Conservation (phyloP, 2,888 invertebrate species). For the Agrotis ipsilon region DNA sequence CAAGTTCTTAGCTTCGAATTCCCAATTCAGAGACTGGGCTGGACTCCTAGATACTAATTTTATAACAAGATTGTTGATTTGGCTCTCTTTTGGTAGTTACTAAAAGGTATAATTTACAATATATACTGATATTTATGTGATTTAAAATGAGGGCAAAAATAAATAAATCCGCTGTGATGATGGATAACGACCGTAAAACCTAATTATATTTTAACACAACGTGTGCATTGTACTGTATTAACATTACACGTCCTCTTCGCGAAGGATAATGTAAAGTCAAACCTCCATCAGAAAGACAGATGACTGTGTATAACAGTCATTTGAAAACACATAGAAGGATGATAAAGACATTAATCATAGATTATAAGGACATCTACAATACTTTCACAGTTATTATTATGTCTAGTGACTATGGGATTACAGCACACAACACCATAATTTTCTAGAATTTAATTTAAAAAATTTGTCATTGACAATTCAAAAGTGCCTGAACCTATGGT, state of each 20-base stretch:
- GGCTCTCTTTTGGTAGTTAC: not conserved
- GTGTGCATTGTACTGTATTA: conserved; percentile 5
- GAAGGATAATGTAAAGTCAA: conserved; percentile 6
- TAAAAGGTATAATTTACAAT: not conserved
- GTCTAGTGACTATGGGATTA: no score
- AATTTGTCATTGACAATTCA: no score
- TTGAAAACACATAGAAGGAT: not conserved
- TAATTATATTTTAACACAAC: conserved; percentile 33
- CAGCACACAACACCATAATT: no score
- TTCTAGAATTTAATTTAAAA: no score
- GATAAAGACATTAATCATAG: not conserved
- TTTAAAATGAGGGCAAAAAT: not conserved
- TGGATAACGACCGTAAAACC: conserved; percentile 31
- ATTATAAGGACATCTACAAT: not conserved
- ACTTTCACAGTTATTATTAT: not conserved
- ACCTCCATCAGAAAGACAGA: conserved; percentile 35
- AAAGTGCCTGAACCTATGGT: no score
- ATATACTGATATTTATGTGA: not conserved
- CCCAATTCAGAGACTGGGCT: not conserved
- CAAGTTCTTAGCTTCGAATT: not conserved
- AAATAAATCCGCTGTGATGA: conserved; percentile 17
- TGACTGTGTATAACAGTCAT: not conserved
- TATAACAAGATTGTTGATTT: not conserved
- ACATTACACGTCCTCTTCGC: not conserved
- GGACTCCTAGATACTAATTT: not conserved